These are phyloP conservation scores for Pollenia amentaria DNA, from an alignment of 2,888 invertebrate species.

Conservation along the genomic window DNA sequence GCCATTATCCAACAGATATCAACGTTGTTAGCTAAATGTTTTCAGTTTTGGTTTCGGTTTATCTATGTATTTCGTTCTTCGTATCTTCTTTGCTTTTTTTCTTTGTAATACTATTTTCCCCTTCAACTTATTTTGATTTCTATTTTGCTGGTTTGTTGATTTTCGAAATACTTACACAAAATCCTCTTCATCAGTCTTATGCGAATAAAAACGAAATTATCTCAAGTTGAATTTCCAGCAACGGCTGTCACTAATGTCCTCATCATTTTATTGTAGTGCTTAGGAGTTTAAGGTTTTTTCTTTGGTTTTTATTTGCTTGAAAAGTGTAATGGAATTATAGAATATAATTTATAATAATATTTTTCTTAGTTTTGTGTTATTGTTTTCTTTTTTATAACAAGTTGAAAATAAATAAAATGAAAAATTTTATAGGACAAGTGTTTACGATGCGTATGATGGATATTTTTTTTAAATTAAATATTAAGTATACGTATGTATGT, in stretches of 20 bases:
- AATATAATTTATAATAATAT: conserved; percentile 53
- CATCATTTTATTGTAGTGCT: conserved; percentile 54
- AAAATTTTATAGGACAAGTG: not conserved
- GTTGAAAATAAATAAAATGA: conserved; percentile 25
- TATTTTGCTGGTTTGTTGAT: conserved; percentile 62
- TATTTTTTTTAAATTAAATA: conserved; percentile 41
- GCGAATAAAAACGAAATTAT: conserved; percentile 52
- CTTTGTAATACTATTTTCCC: conserved; percentile 1
- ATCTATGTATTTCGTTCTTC: not conserved
- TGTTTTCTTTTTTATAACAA: conserved; percentile 20
- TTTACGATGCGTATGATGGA: conserved; percentile 24
- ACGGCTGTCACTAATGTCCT: conserved; percentile 68
- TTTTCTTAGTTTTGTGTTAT: conserved; percentile 21
- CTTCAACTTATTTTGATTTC: conserved; percentile 51
- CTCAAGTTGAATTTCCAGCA: conserved; percentile 49
- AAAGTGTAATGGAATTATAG: conserved; percentile 64
- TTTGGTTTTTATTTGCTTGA: conserved; percentile 44
- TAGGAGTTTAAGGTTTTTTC: conserved; percentile 40
- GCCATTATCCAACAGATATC: conserved; percentile 63
- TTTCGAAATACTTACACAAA: conserved; percentile 47
- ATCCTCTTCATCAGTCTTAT: conserved; percentile 67
- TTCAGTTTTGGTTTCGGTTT: conserved; percentile 28
- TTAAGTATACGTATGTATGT: conserved; percentile 17
- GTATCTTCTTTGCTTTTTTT: conserved; percentile 17
- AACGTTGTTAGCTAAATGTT: conserved; percentile 65